phyloP scores from a whole-genome alignment of 2,888 invertebrate genomes.

The Quadroppia sp. region DNA sequence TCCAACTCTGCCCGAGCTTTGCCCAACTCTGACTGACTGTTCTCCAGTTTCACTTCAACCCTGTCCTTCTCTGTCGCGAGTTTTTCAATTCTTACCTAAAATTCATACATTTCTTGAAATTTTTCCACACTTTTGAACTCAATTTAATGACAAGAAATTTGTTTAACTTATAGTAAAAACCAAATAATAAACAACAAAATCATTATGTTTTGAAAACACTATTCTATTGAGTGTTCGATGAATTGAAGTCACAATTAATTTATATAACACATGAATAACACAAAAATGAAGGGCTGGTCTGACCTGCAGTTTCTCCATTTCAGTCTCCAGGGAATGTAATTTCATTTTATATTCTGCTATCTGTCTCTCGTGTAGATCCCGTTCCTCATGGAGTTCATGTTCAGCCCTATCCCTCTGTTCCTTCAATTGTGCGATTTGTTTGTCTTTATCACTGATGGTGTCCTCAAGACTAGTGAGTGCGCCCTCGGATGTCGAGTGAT shows the following conservation, averaged over 20 bases:
- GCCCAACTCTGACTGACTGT: slow-evolving; percentile 85
- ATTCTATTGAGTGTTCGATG: too few relatives aligned
- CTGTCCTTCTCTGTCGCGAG: slow-evolving; percentile 86
- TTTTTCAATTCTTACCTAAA: slow-evolving; percentile 73
- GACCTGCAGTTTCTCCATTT: slow-evolving; percentile 55
- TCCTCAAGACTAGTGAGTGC: slow-evolving; percentile 89
- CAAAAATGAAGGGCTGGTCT: not conserved
- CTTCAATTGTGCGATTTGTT: slow-evolving; percentile 87
- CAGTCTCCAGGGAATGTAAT: slow-evolving; percentile 80
- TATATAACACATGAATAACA: too few relatives aligned
- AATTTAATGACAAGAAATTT: too few relatives aligned
- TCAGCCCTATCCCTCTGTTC: slow-evolving; percentile 94
- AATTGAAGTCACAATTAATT: too few relatives aligned
- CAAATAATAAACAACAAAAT: too few relatives aligned
- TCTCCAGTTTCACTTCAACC: slow-evolving; percentile 82
- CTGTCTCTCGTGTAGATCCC: slow-evolving; percentile 86
- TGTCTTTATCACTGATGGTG: slow-evolving; percentile 92
- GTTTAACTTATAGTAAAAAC: too few relatives aligned
- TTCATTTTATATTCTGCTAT: slow-evolving; percentile 93
- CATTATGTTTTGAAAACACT: too few relatives aligned
- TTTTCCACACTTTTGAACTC: too few relatives aligned
- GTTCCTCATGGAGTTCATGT: slow-evolving; percentile 91
- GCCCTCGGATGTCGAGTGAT: slow-evolving; percentile 85
- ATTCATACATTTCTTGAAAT: not conserved
- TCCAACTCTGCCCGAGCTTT: slow-evolving; percentile 91